Base-by-base conservation (phyloP, 1,140 invertebrate genomes). In the Olivierus martensii region DNA sequence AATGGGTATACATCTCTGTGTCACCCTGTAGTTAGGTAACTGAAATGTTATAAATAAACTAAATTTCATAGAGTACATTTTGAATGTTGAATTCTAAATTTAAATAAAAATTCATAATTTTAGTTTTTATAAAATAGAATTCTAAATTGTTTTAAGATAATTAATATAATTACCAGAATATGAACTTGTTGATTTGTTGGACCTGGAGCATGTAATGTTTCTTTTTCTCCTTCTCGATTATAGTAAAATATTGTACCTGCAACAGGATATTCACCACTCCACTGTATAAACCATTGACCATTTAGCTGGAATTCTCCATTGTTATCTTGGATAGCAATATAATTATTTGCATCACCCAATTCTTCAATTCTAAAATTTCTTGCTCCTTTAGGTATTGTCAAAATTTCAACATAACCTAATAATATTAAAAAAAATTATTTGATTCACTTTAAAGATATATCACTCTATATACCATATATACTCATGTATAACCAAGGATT, bases 281-380 rank as follows among this genome's bases (percentile, higher is more conserved):
- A 77, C 55, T 82, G 82, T 59, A 85, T 84, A 61, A 82, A 87
- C 83, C 82, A 75, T 63, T 85, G 79, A 53, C 86, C 87, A 66
- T 85, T 90, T 7, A 90, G 71, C 66, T 82, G 87, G 62, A 83
- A 87, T 56, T 80, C 77, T 1, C 78, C 78, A 42, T 77, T 72
- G 4, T 78, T 77, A 61, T 80, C 80, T 5, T 77, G 79, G 35
- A 91, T 78, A 11, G 83, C 82, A 49, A 91, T 78, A 62, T 84
- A 91, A 65, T 90, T 89, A 55, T 79, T 79, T 11, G 84, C 83
- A 57, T 82, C 82, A 5, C 77, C 79, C 62, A 81, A 72, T 67
- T 90, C 86, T 64, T 84, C 79, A 21, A 90, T 79, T 52, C 79
- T 75, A 3, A 92, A 84, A 62, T 89, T 89, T 45, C 84, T 73